Percentiles rank a stretch among this genome's conserved stretches.
These are phyloP conservation scores for Tiliacea aurago DNA, from an alignment of 2,888 invertebrate species.

Conservation along the genomic window DNA sequence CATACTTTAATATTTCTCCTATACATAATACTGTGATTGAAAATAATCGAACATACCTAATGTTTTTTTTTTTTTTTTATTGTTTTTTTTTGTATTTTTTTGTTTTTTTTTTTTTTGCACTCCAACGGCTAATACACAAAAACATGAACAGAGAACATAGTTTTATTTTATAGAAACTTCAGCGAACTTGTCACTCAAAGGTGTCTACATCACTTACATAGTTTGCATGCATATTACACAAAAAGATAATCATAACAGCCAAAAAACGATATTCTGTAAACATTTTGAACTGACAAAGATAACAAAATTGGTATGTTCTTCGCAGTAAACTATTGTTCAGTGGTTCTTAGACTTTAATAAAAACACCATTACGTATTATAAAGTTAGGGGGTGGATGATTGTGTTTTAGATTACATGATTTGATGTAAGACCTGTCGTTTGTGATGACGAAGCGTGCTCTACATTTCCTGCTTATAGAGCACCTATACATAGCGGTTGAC, in stretches of 20 bases:
- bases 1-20: background rate
- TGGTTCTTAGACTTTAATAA: background rate
- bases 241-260: no score
- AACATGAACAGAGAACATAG: no score
- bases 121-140: no score
- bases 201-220: no score
- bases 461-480: slow-evolving; percentile 21
- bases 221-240: no score
- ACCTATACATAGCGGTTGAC: slow-evolving; percentile 13
- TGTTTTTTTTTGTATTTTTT: no score
- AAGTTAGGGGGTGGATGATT: slow-evolving; percentile 15
- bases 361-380: background rate
- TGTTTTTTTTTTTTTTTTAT: no score
- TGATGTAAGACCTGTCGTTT: slow-evolving; percentile 8
- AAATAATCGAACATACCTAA: background rate
- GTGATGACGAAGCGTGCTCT: slow-evolving; percentile 17
- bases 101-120: no score
- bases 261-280: background rate
- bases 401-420: slow-evolving; percentile 5
- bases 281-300: background rate
- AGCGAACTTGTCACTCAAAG: no score
- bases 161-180: no score
- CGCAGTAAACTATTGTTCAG: background rate
- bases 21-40: background rate
- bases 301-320: background rate